A percentile compares a stretch with the other conserved stretches of the same genome.
phyloP scores from a whole-genome alignment of 1,140 invertebrate genomes.

The Neodiprion virginianus region DNA sequence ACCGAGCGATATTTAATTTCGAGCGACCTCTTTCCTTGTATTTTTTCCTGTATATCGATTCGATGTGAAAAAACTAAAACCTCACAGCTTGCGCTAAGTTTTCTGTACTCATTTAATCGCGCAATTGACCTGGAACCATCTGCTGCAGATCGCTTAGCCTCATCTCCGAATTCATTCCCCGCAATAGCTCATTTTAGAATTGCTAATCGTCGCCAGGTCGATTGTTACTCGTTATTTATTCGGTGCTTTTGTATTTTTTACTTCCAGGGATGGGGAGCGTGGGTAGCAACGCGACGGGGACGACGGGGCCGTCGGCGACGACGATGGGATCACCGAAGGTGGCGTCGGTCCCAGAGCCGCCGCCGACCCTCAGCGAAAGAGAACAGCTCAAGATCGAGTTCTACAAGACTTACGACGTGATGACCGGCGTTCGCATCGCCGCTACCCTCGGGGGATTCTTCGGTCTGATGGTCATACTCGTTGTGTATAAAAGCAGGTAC shows the following conservation, averaged over 20 bases:
- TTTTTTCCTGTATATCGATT: too few species aligned
- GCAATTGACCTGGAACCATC: too few species aligned
- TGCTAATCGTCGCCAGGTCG: too few species aligned
- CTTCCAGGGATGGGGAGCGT: constrained; percentile 53
- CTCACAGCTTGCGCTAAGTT: too few species aligned
- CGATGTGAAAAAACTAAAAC: too few species aligned
- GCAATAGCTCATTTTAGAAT: too few species aligned
- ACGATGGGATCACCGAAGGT: constrained; percentile 44
- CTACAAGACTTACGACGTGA: constrained; percentile 89
- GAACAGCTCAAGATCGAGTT: constrained; percentile 78
- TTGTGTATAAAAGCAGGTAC: constrained; percentile 83
- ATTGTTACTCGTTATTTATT: too few species aligned
- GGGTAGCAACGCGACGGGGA: constrained; percentile 44
- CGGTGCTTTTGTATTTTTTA: neutral
- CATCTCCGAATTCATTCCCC: too few species aligned
- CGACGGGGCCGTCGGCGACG: constrained; percentile 33
- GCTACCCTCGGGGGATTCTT: constrained; percentile 89
- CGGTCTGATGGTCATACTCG: constrained; percentile 83
- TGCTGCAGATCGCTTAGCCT: too few species aligned
- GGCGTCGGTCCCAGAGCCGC: constrained; percentile 48
- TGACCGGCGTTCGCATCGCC: constrained; percentile 88
- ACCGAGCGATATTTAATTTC: too few species aligned
- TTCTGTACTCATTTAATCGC: too few species aligned
- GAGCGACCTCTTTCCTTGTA: too few species aligned
- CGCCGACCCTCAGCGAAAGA: constrained; percentile 56